Evolutionary conservation across 2,113 vertebrate genomes (phyloP).

Genomic region (Vulpes ferrilata): DNA sequence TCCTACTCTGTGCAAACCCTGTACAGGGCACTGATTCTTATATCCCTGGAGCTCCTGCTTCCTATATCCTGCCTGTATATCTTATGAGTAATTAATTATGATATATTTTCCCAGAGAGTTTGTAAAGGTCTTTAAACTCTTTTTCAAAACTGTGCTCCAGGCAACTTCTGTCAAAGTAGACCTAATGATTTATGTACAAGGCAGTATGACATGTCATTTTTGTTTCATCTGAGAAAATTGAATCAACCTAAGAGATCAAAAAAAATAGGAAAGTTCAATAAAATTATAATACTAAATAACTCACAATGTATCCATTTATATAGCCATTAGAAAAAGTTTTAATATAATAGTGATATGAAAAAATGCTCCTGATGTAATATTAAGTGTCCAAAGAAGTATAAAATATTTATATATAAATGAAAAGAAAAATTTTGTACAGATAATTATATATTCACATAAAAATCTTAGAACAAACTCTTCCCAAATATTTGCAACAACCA

Average conservation of each 20-base stretch:
- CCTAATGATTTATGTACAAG: conserved; percentile 58
- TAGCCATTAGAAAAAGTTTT: not conserved
- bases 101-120: conserved; percentile 66
- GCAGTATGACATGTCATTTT: not conserved
- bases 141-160: conserved; percentile 65
- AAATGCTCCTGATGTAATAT: not conserved
- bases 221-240: conserved; percentile 8
- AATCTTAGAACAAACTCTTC: not conserved
- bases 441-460: conserved; percentile 6
- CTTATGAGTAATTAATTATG: conserved; percentile 65
- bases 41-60: not conserved
- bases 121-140: conserved; percentile 57
- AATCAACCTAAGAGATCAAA: conserved; percentile 17
- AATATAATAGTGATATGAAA: conserved; percentile 22
- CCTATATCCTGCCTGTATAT: not conserved
- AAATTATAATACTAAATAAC: conserved; percentile 35
- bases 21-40: not conserved
- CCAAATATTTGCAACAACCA: not conserved
- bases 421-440: not conserved
- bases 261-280: not conserved
- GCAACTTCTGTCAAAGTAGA: conserved; percentile 51
- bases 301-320: not conserved
- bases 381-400: not conserved
- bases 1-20: not conserved
- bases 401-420: not conserved